Evolutionary conservation across 2,113 vertebrate genomes (phyloP), one percentile per base, ranked within the genome.

Genomic region (Antechinus stuartii): DNA sequence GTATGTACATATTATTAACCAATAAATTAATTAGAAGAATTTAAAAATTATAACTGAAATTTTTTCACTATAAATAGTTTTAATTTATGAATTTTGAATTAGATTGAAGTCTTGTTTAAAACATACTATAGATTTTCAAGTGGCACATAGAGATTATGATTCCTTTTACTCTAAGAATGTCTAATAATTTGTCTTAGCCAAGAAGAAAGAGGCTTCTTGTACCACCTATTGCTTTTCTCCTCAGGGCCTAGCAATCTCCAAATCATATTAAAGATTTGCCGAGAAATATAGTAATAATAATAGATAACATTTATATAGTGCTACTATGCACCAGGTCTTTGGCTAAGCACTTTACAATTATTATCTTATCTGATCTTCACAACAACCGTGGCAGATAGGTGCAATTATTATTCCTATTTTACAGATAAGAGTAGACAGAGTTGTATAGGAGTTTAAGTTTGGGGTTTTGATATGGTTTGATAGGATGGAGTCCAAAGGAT

Each of bases 1-100:
- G 99, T 99, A 98, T 90, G 98, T 97, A 95, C 95, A 11, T 92
- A 30, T 91, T 93, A 92, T 94, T 92, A 84, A 84, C 35, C 61
- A 94, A 91, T 90, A 54, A 61, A 16, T 42, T 91, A 89, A 91
- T 90, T 90, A 91, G 14, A 90, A 10, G 1, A 53, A 42, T 25
- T 7, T 95, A 16, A 54, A 91, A 49, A 19, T 96, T 92, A 19
- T 91, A 1, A n/a, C 61, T 92, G 84, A 68, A 49, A 25, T 1
- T 89, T 94, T 96, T 7, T 12, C 12, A 92, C 16, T 84, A 1
- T 23, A 42, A 76, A n/a, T 35, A 30, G 26, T 56, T 35, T 91
- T 61, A 91, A 54, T 25, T 55, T 91, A 35, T 91, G 47, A 92
- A 35, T 68, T 94, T 93, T 95, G 89, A 52, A 55, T 94, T 91